Conservation (phyloP, 2,113 vertebrate genomes). For the Brachirus orientalis region DNA sequence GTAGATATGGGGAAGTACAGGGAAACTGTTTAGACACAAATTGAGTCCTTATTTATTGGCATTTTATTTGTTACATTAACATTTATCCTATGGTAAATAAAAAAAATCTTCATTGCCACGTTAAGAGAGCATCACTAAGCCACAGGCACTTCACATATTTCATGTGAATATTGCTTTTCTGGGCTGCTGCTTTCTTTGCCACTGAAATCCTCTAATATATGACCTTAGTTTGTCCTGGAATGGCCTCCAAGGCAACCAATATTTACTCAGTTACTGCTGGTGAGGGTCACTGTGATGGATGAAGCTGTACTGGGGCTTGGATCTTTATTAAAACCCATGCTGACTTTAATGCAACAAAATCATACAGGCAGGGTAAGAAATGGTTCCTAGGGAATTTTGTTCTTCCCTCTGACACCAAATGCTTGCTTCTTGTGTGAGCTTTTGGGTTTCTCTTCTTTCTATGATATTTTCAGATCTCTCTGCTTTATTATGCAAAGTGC, state of each 20-base stretch:
- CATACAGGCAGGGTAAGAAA: neutral
- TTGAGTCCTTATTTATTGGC: too few species aligned
- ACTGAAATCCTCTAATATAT: conserved; percentile 42
- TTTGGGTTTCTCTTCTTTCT: too few species aligned
- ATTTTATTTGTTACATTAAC: too few species aligned
- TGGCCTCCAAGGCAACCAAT: conserved; percentile 35
- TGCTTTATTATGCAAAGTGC: too few species aligned
- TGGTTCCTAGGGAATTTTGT: neutral
- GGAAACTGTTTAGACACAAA: too few species aligned
- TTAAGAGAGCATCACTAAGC: too few species aligned
- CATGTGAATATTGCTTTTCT: conserved; percentile 42
- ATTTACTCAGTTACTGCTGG: conserved; percentile 40
- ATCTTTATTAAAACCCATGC: conserved; percentile 22
- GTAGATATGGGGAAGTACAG: too few species aligned
- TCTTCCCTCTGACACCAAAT: too few species aligned
- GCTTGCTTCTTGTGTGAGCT: too few species aligned
- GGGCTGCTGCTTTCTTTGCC: conserved; percentile 19
- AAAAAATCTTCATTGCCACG: too few species aligned
- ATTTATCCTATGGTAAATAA: too few species aligned
- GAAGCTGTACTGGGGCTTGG: conserved; percentile 2
- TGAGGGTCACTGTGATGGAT: conserved; percentile 12
- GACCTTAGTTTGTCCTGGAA: conserved; percentile 30
- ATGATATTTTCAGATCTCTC: too few species aligned
- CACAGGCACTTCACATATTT: neutral
- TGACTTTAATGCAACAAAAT: conserved; percentile 3